Evolutionary conservation across 2,113 vertebrate species (phyloP).

Genomic region (Phylloscopus whistleri): DNA sequence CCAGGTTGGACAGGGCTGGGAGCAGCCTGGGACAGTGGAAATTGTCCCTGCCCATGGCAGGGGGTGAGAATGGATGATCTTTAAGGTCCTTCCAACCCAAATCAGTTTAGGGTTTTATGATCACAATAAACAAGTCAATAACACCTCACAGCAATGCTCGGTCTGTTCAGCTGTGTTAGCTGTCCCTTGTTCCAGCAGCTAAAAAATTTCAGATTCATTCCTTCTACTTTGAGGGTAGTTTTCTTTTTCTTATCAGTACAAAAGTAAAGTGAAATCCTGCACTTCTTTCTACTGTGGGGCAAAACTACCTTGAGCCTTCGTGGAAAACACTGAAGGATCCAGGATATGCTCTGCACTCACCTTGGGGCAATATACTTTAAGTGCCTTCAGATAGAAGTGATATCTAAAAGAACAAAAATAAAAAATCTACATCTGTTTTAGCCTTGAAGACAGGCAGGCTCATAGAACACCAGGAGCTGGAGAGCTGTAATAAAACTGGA

Average conservation of each 20-base stretch:
- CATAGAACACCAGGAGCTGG: neutral
- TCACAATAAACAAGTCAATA: neutral
- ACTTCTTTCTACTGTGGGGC: neutral
- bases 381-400: neutral
- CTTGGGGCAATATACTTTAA: neutral
- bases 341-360: neutral
- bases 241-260: neutral
- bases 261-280: neutral
- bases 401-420: neutral
- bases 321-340: neutral
- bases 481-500: neutral
- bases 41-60: no score
- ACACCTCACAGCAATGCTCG: accelerated
- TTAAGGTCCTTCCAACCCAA: neutral
- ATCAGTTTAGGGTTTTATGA: neutral
- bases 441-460: neutral
- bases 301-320: neutral
- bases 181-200: neutral
- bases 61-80: accelerated
- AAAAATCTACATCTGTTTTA: neutral
- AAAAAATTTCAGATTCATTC: neutral
- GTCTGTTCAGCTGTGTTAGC: neutral
- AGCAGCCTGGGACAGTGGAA: no score
- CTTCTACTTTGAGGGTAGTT: neutral
- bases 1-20: no score